These are phyloP conservation scores for Drosophila pseudoobscura DNA, from an alignment of 1,140 invertebrate species.

Conservation along the genomic window DNA sequence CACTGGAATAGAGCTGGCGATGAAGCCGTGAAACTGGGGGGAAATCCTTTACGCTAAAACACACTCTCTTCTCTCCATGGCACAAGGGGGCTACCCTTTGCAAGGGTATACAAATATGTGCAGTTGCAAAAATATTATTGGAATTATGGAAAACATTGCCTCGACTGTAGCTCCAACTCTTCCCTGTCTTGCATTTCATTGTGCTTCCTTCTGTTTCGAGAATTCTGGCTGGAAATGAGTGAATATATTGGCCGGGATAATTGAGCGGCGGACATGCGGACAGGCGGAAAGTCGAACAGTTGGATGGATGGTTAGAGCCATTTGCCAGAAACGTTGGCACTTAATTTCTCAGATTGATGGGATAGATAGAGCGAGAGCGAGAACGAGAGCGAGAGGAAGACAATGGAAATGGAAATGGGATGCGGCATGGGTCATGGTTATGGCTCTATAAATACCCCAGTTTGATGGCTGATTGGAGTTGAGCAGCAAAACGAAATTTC, in stretches of 20 bases:
- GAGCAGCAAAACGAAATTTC: background rate
- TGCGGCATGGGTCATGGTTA: background rate
- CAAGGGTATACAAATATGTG: constrained; percentile 1
- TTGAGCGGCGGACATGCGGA: background rate
- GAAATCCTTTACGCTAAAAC: no score
- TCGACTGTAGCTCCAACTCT: background rate
- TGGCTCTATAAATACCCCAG: background rate
- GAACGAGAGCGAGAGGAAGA: background rate
- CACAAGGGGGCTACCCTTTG: no score
- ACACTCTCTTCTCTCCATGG: no score
- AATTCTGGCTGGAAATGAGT: no score
- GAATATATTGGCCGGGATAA: constrained; percentile 3
- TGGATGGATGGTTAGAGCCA: constrained; percentile 12
- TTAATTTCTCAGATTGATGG: constrained; percentile 22
- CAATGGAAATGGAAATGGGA: no score
- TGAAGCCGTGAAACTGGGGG: no score
- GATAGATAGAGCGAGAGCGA: background rate
- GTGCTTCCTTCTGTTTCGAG: no score
- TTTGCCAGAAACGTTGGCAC: constrained; percentile 23
- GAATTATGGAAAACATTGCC: constrained; percentile 3
- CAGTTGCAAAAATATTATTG: background rate
- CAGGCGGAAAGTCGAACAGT: constrained; percentile 1
- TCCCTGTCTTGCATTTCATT: background rate
- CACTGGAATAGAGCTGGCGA: no score
- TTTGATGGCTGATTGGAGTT: background rate